These are phyloP conservation scores for Melolontha melolontha DNA, from an alignment of 2,888 invertebrate species.

Conservation along the genomic window DNA sequence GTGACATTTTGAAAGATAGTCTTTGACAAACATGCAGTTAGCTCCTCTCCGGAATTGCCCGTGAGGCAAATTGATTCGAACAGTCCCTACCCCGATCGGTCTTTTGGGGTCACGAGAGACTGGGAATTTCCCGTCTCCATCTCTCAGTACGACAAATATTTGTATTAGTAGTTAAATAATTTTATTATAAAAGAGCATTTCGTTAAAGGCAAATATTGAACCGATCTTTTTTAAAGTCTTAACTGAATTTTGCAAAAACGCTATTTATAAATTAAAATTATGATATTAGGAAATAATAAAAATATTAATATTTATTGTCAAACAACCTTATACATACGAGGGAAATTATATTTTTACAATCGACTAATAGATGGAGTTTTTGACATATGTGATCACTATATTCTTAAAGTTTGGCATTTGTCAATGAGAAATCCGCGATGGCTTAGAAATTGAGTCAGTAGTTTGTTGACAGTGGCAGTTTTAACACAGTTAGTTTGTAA, in stretches of 20 bases:
- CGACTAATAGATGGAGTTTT: too few species aligned
- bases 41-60: constrained; percentile 47
- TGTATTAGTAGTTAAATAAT: constrained; percentile 38
- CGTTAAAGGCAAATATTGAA: neutral
- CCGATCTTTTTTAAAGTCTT: neutral
- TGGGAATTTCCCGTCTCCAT: constrained; percentile 21
- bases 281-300: constrained; percentile 33
- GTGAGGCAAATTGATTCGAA: constrained; percentile 51
- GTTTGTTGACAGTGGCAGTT: too few species aligned
- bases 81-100: constrained; percentile 42
- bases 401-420: too few species aligned
- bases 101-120: constrained; percentile 26
- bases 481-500: too few species aligned
- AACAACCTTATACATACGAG: too few species aligned
- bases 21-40: constrained; percentile 47
- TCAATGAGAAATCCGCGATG: too few species aligned
- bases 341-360: too few species aligned
- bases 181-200: constrained; percentile 15
- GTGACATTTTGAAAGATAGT: constrained; percentile 42
- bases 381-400: too few species aligned
- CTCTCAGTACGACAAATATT: constrained; percentile 30
- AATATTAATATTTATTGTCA: too few species aligned
- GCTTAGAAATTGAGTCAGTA: too few species aligned
- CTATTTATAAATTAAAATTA: too few species aligned
- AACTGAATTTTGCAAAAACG: too few species aligned